phyloP scores from a whole-genome alignment of 2,113 vertebrate genomes.

The Ctenomys sociabilis region DNA sequence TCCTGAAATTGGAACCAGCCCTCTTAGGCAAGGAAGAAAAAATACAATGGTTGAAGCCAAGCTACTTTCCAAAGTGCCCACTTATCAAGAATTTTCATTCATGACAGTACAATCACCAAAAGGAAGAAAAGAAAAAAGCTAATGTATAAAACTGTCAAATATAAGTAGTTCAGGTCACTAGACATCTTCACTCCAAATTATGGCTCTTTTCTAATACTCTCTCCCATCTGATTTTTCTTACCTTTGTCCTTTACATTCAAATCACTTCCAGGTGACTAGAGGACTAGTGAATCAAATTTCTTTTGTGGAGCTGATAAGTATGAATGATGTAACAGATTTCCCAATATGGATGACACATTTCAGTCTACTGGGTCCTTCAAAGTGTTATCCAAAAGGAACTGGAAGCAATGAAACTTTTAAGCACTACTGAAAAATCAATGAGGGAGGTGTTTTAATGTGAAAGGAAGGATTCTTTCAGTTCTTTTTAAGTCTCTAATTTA shows the following conservation, averaged over 20 bases:
- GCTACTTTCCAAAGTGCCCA: background rate
- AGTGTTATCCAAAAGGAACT: background rate
- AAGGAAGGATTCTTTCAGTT: background rate
- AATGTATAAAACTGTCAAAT: background rate
- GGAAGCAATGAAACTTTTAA: background rate
- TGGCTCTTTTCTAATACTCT: background rate
- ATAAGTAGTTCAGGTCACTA: background rate
- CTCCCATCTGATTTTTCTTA: background rate
- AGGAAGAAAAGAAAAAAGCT: background rate
- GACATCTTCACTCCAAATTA: background rate
- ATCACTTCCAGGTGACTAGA: background rate
- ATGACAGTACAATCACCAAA: background rate
- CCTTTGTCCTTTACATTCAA: background rate
- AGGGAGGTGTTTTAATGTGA: conserved; percentile 7
- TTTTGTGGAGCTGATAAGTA: background rate
- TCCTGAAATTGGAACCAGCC: background rate
- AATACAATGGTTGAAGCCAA: background rate
- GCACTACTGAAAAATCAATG: background rate
- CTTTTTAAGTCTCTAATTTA: background rate
- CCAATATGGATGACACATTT: background rate
- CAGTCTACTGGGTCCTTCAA: background rate
- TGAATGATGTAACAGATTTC: background rate
- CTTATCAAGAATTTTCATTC: background rate
- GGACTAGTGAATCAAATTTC: conserved; percentile 20
- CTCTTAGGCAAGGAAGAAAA: background rate